Base-by-base conservation (phyloP, 2,113 vertebrate species). In the Epinephelus moara region DNA sequence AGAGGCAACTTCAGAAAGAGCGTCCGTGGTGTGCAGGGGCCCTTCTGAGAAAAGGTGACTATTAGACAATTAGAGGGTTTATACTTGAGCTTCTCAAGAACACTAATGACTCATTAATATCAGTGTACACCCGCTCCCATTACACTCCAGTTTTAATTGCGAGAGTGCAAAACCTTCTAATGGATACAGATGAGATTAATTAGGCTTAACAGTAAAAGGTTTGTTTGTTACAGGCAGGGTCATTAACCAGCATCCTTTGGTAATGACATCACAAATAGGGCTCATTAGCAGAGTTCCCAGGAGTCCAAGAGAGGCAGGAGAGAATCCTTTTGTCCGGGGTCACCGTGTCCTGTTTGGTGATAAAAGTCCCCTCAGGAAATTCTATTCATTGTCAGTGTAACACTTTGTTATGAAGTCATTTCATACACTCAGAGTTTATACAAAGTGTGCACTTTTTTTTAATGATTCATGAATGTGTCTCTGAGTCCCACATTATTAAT, bases 181-280 rank as follows among this genome's bases (percentile, higher is more conserved):
- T 83, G 75, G 81, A 82, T 84, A 69, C 85, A 85, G 78, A 92
- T 84, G 82, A 92, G 92, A 93, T 92, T 92, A 92, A 93, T 93
- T 92, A 92, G 90, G 89, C 78, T 90, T 80, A 92, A 88, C 80
- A 88, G 77, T 89, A 64, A 88, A 89, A 78, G 74, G 78, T 89
- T 90, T 91, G 92, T 93, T 93, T 94, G 87, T 88, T 88, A 71
- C 59, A 83, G 64, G 45, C 72, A 75, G 86, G 13, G 86, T 94
- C 92, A 92, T 90, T 91, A 91, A 78, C 68, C 70, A 71, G 77
- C 81, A 80, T 87, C 79, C 78, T 89, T 70, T 75, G 75, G 84
- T 85, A 91, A 92, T 88, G 90, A 89, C 83, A 86, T 91, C 86
- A 91, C 84, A 92, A 90, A 86, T 61, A 81, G 70, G 70, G 61